Evolutionary conservation across 2,113 vertebrate species (phyloP).

Genomic region (Cebidichthys violaceus): DNA sequence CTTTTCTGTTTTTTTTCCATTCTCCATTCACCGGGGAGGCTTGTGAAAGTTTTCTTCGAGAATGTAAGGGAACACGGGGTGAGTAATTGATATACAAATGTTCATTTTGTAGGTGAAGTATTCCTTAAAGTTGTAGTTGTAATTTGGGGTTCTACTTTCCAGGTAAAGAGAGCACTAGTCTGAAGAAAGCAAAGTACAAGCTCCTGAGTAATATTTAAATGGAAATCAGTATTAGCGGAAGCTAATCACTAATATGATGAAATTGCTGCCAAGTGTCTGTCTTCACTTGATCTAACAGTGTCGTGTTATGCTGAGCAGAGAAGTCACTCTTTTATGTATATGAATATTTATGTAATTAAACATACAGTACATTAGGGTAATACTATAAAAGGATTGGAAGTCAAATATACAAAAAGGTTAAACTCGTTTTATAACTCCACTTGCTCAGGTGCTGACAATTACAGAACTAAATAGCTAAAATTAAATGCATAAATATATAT

Average conservation of each 20-base stretch:
- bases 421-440: background rate
- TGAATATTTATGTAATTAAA: conserved; percentile 11
- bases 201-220: conserved; percentile 8
- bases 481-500: background rate
- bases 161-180: background rate
- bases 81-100: background rate
- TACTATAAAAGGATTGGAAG: background rate
- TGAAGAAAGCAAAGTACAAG: background rate
- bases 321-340: conserved; percentile 1
- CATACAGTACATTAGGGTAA: background rate
- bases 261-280: conserved; percentile 32
- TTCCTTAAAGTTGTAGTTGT: background rate
- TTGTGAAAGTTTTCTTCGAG: background rate
- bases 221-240: conserved; percentile 28
- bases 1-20: background rate
- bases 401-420: background rate
- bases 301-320: conserved; percentile 14
- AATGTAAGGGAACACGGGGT: background rate
- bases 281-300: conserved; percentile 13
- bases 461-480: background rate
- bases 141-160: background rate
- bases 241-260: conserved; percentile 32
- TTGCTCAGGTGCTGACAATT: background rate
- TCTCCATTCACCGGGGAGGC: background rate
- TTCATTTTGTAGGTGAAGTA: background rate